phyloP scores from a whole-genome alignment of 1,140 invertebrate species.

The Portunus trituberculatus region DNA sequence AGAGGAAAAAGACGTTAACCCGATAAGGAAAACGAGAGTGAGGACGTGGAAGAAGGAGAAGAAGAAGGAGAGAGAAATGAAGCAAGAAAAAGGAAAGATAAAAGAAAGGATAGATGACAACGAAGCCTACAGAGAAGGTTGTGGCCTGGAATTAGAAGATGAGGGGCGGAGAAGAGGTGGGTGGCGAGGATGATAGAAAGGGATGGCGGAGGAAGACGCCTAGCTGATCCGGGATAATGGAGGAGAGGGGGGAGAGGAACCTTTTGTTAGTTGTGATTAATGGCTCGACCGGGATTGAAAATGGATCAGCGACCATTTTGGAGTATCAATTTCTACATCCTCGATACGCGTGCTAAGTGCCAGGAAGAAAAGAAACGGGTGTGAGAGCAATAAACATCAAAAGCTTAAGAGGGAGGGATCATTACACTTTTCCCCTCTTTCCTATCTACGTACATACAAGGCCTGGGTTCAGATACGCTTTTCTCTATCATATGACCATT shows the following conservation, averaged over 20 bases:
- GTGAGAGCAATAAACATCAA: too few relatives aligned
- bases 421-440: too few relatives aligned
- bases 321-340: not conserved
- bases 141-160: not conserved
- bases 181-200: not conserved
- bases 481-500: too few relatives aligned
- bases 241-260: not conserved
- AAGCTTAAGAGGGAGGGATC: too few relatives aligned
- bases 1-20: not conserved
- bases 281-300: not conserved
- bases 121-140: not conserved
- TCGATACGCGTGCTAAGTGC: too few relatives aligned
- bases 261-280: slow-evolving; percentile 23
- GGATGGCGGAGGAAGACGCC: not conserved
- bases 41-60: not conserved
- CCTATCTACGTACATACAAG: too few relatives aligned
- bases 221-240: not conserved
- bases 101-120: not conserved
- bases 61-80: not conserved
- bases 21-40: not conserved
- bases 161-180: not conserved
- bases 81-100: not conserved
- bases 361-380: too few relatives aligned
- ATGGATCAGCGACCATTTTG: not conserved
- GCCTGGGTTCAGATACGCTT: too few relatives aligned